These are phyloP conservation scores for Drosophila kikkawai DNA, from an alignment of 1,140 invertebrate species.

Conservation along the genomic window DNA sequence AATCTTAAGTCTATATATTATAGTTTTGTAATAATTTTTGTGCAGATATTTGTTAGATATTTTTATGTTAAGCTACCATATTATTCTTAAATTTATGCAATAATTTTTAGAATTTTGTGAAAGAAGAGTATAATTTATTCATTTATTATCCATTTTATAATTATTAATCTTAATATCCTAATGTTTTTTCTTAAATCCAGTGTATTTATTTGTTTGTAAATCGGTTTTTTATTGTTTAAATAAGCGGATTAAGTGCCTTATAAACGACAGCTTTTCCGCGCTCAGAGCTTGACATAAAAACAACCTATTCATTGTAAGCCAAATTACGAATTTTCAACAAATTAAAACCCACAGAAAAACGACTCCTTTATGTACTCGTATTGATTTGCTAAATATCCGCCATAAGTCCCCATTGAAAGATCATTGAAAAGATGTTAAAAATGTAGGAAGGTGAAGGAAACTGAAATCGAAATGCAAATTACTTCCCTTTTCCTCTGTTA, in stretches of 20 bases:
- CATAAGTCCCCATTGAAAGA: conserved; percentile 38
- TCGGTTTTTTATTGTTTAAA: background rate
- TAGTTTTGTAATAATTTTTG: too few species aligned
- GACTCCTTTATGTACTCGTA: background rate
- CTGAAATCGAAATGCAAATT: conserved; percentile 43
- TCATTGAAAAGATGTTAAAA: conserved; percentile 37
- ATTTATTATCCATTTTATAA: background rate
- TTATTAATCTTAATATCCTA: too few species aligned
- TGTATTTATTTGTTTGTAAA: background rate
- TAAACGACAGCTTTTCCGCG: too few species aligned
- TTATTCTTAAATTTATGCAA: too few species aligned
- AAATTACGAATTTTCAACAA: conserved; percentile 9
- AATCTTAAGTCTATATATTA: too few species aligned
- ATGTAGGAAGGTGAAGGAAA: background rate
- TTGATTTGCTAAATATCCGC: conserved; percentile 1
- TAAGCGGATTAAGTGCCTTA: background rate
- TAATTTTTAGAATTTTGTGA: too few species aligned
- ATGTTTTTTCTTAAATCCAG: too few species aligned
- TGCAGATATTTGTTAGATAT: too few species aligned
- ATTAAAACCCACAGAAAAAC: background rate
- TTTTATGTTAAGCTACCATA: too few species aligned
- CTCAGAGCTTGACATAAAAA: background rate
- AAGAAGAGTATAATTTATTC: too few species aligned
- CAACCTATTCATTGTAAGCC: conserved; percentile 4
- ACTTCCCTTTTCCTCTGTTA: background rate